phyloP scores from a whole-genome alignment of 2,888 invertebrate species.

The Maniola hyperantus region DNA sequence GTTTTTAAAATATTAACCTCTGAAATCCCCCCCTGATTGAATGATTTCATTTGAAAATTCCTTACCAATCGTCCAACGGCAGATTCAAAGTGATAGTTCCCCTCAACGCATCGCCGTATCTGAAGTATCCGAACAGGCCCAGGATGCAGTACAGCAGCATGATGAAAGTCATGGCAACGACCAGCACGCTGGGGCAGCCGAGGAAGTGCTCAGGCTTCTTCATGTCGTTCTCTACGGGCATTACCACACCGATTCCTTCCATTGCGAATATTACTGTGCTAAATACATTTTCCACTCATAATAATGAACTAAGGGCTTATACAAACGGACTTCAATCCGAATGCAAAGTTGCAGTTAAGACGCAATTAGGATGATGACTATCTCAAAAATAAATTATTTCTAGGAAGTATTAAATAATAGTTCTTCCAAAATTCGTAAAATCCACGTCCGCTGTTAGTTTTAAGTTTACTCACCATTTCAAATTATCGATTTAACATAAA shows the following conservation, averaged over 20 bases:
- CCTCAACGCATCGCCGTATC: conserved; percentile 87
- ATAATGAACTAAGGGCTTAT: background rate
- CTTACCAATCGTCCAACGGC: conserved; percentile 85
- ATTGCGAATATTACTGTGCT: conserved; percentile 98
- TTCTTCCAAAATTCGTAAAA: too few species aligned
- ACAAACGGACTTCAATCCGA: too few species aligned
- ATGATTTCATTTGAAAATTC: background rate
- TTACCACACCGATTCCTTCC: conserved; percentile 96
- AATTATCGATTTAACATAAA: too few species aligned
- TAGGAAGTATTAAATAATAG: too few species aligned
- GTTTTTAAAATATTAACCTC: too few species aligned
- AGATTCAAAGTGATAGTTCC: conserved; percentile 94
- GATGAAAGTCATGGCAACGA: conserved; percentile 92
- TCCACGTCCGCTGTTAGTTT: too few species aligned
- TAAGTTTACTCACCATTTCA: too few species aligned
- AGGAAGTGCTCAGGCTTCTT: conserved; percentile 90
- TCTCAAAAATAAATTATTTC: too few species aligned
- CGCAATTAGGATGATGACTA: too few species aligned
- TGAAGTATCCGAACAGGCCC: conserved; percentile 94
- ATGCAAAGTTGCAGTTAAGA: too few species aligned
- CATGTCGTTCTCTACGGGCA: conserved; percentile 97
- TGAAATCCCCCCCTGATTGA: too few species aligned
- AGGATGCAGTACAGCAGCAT: conserved; percentile 88
- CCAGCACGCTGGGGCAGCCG: conserved; percentile 91
- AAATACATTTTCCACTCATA: conserved; percentile 25